A percentile compares a stretch with the other conserved stretches of the same genome.
These are phyloP conservation scores for Seira musarum DNA, from an alignment of 2,888 invertebrate genomes.

Conservation along the genomic window DNA sequence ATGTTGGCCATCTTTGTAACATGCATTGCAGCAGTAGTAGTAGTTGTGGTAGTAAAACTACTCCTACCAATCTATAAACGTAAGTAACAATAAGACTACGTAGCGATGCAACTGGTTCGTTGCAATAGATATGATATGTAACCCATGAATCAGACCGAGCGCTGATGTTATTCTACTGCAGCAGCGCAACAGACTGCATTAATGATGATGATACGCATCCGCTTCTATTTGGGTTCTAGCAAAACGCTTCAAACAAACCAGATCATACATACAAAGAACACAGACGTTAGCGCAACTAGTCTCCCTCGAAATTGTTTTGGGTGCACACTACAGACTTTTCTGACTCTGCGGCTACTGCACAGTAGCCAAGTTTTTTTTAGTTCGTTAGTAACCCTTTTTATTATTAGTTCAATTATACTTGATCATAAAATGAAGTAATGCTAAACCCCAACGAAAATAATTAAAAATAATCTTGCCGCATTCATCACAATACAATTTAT, in stretches of 20 bases:
- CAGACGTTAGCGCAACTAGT: not conserved
- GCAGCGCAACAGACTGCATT: not conserved
- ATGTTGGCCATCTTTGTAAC: not conserved
- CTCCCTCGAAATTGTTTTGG: not conserved
- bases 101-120: not conserved
- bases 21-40: not conserved
- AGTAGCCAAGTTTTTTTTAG: not conserved
- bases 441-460: not conserved
- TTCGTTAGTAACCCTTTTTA: not conserved
- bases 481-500: no score
- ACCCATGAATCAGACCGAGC: not conserved
- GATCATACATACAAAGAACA: not conserved
- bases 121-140: not conserved
- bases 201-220: not conserved
- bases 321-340: no score
- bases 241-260: not conserved
- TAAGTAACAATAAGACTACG: no score
- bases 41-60: no score
- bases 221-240: not conserved
- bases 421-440: slow-evolving; percentile 27
- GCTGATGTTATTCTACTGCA: not conserved
- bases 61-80: no score
- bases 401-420: not conserved
- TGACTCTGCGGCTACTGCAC: no score
- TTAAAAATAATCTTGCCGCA: no score